Conservation (phyloP, 2,797 vertebrate genomes). For the Fistularia tabacaria region DNA sequence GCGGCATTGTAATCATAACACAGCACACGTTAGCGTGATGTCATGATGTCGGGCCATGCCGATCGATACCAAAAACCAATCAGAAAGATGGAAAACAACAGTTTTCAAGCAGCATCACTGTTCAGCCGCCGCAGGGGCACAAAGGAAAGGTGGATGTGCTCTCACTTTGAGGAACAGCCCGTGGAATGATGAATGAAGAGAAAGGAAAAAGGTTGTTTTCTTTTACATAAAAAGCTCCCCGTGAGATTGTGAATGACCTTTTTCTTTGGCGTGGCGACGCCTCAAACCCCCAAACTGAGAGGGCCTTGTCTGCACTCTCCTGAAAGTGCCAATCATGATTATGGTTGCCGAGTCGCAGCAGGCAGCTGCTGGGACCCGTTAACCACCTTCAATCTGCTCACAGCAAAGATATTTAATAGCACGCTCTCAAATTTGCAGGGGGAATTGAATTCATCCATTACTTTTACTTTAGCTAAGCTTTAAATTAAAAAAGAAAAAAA, state of each 20-base stretch:
- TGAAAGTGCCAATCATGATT: slow-evolving; percentile 72
- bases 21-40: too few relatives aligned
- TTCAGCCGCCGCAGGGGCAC: too few relatives aligned
- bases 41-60: too few relatives aligned
- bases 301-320: slow-evolving; percentile 68
- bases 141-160: too few relatives aligned
- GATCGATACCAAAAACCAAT: too few relatives aligned
- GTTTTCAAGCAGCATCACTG: too few relatives aligned
- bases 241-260: slow-evolving; percentile 73
- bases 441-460: too few relatives aligned
- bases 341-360: slow-evolving; percentile 57
- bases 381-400: slow-evolving; percentile 42
- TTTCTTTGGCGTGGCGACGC: slow-evolving; percentile 64
- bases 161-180: slow-evolving; percentile 52
- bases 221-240: slow-evolving; percentile 38
- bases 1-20: too few relatives aligned
- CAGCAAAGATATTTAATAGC: neutral
- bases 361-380: slow-evolving; percentile 60
- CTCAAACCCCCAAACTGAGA: slow-evolving; percentile 66
- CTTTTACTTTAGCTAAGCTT: too few relatives aligned
- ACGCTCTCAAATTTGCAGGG: too few relatives aligned
- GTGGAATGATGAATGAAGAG: slow-evolving; percentile 68
- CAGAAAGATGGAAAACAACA: too few relatives aligned
- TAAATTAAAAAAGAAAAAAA: too few relatives aligned
- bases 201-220: slow-evolving; percentile 46